phyloP scores from a whole-genome alignment of 1,140 invertebrate genomes.

The Bombus soroeensis region DNA sequence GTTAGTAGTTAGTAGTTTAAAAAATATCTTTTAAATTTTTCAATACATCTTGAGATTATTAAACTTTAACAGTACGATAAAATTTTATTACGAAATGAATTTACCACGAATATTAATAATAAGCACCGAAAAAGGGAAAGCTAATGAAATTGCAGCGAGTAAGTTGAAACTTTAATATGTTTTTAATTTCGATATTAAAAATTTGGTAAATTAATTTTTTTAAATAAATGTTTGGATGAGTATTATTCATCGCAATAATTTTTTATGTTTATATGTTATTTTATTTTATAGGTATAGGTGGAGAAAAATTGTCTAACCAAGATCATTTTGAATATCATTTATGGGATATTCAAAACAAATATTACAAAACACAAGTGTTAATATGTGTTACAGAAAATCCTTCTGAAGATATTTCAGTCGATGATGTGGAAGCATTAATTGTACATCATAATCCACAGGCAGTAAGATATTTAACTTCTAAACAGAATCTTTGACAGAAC shows the following conservation, averaged over 20 bases:
- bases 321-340: conserved; percentile 82
- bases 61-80: background rate
- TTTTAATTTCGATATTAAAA: background rate
- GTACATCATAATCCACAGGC: conserved; percentile 84
- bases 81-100: conserved; percentile 61
- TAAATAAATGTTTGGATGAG: background rate
- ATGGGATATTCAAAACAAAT: conserved; percentile 87
- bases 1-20: background rate
- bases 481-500: background rate
- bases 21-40: background rate
- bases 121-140: conserved; percentile 71
- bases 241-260: background rate
- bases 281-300: conserved; percentile 79
- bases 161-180: conserved; percentile 54
- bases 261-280: conserved; percentile 52
- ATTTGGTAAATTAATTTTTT: background rate
- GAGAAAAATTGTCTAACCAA: conserved; percentile 72
- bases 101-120: conserved; percentile 74
- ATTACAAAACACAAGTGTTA: conserved; percentile 85
- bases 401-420: conserved; percentile 77
- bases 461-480: conserved; percentile 74
- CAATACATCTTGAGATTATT: background rate
- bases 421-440: conserved; percentile 85
- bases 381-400: conserved; percentile 83
- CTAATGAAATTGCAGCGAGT: conserved; percentile 77